Conservation (phyloP, 1,140 invertebrate species). For the Subanguina moxae region DNA sequence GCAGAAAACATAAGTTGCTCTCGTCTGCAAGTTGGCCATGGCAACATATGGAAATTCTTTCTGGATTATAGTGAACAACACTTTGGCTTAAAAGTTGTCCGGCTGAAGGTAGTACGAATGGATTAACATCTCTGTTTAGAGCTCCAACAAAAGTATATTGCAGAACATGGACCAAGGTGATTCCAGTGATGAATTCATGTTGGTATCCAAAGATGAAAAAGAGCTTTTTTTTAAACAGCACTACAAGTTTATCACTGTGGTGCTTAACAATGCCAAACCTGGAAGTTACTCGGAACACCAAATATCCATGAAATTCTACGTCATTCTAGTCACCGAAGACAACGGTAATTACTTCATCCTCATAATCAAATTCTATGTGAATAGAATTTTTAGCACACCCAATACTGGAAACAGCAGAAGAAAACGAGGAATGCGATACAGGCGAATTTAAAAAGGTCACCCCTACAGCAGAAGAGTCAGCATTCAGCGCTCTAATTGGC, state of each 20-base stretch:
- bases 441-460: not conserved
- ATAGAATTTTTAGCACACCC: not conserved
- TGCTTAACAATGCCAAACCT: slow-evolving; percentile 29
- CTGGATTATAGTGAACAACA: slow-evolving; percentile 40
- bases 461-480: not conserved
- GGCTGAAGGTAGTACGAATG: slow-evolving; percentile 34
- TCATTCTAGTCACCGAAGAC: slow-evolving; percentile 39
- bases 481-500: not conserved
- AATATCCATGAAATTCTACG: slow-evolving; percentile 43
- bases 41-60: slow-evolving; percentile 49
- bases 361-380: not conserved
- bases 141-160: slow-evolving; percentile 2
- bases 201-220: slow-evolving; percentile 47
- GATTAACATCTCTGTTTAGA: not conserved
- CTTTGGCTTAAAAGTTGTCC: slow-evolving; percentile 49
- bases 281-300: slow-evolving; percentile 20
- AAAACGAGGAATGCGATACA: not conserved
- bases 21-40: slow-evolving; percentile 29
- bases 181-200: slow-evolving; percentile 43
- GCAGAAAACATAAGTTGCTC: slow-evolving; percentile 33
- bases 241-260: slow-evolving; percentile 38
- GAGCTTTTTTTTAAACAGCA: slow-evolving; percentile 25
- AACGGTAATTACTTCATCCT: slow-evolving; percentile 3
- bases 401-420: not conserved
- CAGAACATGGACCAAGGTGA: slow-evolving; percentile 15